Conservation (phyloP, 2,888 invertebrate species). For the Aromia moschata region DNA sequence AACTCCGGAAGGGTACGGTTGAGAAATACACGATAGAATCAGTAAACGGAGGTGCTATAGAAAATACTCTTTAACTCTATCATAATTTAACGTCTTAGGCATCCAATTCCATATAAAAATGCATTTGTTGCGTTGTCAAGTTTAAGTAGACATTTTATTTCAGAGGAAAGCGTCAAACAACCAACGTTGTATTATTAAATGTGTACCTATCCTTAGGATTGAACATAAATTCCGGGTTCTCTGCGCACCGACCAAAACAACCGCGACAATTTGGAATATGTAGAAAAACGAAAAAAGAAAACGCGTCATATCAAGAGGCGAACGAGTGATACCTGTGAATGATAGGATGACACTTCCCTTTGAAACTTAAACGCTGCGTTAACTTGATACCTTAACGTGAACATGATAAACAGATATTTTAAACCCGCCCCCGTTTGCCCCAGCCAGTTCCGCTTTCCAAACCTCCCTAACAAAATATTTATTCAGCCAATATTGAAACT, state of each 20-base stretch:
- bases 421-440: background rate
- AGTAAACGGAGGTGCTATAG: no score
- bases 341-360: slow-evolving; percentile 37
- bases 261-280: slow-evolving; percentile 16
- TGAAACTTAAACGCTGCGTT: slow-evolving; percentile 34
- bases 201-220: no score
- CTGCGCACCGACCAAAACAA: no score
- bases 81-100: no score
- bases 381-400: slow-evolving; percentile 34
- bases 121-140: no score
- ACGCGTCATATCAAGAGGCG: slow-evolving; percentile 10
- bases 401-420: slow-evolving; percentile 26
- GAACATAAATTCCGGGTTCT: no score
- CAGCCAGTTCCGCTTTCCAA: slow-evolving; percentile 6
- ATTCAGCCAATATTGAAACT: slow-evolving; percentile 15
- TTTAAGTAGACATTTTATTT: no score
- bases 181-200: no score
- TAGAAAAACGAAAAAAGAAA: slow-evolving; percentile 9
- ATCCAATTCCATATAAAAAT: no score
- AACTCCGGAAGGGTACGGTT: background rate
- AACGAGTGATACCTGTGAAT: slow-evolving; percentile 32
- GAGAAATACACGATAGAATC: background rate
- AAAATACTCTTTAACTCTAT: no score
- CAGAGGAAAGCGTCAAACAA: no score
- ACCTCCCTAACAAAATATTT: slow-evolving; percentile 17